phyloP scores from a whole-genome alignment of 2,797 vertebrate species.

The Natrix natrix region DNA sequence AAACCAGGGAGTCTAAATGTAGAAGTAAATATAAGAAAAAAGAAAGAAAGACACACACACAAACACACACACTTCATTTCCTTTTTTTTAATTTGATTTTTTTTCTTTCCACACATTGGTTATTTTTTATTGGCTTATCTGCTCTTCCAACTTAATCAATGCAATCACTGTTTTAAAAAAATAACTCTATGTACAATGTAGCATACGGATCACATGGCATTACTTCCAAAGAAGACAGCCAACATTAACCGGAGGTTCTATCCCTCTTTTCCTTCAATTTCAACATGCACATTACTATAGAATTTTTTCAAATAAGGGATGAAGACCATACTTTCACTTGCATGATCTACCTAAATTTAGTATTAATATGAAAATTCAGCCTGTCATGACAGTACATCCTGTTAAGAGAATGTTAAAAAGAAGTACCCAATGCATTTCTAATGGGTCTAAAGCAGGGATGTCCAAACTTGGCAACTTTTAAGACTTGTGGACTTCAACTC shows the following conservation, averaged over 20 bases:
- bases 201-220: slow-evolving; percentile 10
- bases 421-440: slow-evolving; percentile 35
- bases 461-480: no score
- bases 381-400: not conserved
- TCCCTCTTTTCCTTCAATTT: not conserved
- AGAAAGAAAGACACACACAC: not conserved
- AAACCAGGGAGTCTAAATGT: slow-evolving; percentile 22
- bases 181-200: slow-evolving; percentile 10
- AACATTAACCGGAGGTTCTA: slow-evolving; percentile 23
- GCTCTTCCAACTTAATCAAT: slow-evolving; percentile 55
- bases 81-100: slow-evolving; percentile 41
- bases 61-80: not conserved
- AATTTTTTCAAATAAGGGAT: not conserved
- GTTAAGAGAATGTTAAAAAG: slow-evolving; percentile 57
- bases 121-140: slow-evolving; percentile 46
- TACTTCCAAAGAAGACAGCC: slow-evolving; percentile 29
- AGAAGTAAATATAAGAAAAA: slow-evolving; percentile 42
- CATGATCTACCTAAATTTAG: slow-evolving; percentile 22
- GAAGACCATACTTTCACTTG: not conserved
- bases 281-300: not conserved
- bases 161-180: slow-evolving; percentile 5
- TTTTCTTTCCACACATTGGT: slow-evolving; percentile 55
- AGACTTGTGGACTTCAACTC: no score
- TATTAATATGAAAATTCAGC: not conserved
- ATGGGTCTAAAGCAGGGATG: not conserved